Evolutionary conservation across 2,888 invertebrate species (phyloP).

Genomic region (Leptopilina drosophilae): DNA sequence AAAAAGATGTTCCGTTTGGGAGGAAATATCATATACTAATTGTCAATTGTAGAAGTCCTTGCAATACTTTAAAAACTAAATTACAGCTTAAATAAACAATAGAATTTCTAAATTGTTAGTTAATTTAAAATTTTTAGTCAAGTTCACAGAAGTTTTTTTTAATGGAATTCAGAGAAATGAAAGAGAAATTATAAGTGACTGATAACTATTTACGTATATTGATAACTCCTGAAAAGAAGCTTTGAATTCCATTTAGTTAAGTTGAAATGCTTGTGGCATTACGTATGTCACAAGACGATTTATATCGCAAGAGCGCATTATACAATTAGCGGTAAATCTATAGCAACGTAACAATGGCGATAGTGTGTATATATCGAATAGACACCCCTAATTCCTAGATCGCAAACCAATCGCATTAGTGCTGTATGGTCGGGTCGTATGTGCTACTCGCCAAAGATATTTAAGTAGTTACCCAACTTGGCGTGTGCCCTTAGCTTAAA

Average conservation of each 20-base stretch:
- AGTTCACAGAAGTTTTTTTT: too few relatives aligned
- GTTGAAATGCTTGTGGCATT: constrained; percentile 23
- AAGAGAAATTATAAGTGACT: too few relatives aligned
- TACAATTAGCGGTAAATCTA: constrained; percentile 65
- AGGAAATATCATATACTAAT: too few relatives aligned
- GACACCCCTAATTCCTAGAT: constrained; percentile 59
- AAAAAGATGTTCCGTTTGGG: too few relatives aligned
- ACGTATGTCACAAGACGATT: constrained; percentile 49
- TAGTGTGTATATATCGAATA: constrained; percentile 17
- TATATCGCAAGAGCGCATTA: constrained; percentile 60
- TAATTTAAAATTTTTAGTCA: too few relatives aligned
- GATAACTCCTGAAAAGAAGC: too few relatives aligned
- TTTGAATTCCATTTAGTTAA: background rate
- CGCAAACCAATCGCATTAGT: constrained; percentile 64
- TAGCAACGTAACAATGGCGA: constrained; percentile 54
- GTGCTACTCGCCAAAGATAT: constrained; percentile 52
- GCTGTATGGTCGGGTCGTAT: constrained; percentile 45
- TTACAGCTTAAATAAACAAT: too few relatives aligned
- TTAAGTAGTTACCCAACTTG: constrained; percentile 54
- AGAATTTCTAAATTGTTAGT: too few relatives aligned
- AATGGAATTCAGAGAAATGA: too few relatives aligned
- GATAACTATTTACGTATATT: too few relatives aligned
- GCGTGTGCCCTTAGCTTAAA: background rate
- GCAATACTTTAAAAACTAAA: too few relatives aligned
- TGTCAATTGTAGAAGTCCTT: too few relatives aligned